Conservation (phyloP, 2,797 vertebrate species). For the Siniperca scherzeri region DNA sequence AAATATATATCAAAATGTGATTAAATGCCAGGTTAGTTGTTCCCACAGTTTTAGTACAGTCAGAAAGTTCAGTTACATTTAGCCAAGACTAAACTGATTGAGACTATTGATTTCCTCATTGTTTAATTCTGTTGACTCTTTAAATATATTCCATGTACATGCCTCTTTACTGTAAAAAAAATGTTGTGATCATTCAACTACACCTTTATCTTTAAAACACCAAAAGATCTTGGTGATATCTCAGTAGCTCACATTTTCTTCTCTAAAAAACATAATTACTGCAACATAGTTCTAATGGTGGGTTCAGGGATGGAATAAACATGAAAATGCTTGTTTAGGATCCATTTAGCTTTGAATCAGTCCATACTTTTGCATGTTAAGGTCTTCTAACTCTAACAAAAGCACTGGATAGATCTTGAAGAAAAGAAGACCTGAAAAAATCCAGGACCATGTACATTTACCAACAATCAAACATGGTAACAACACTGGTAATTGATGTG, state of each 20-base stretch:
- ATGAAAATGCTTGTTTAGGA: background rate
- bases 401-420: background rate
- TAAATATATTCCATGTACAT: background rate
- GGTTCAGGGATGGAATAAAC: background rate
- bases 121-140: background rate
- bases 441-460: background rate
- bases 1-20: background rate
- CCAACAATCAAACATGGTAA: background rate
- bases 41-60: background rate
- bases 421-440: background rate
- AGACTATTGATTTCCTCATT: background rate
- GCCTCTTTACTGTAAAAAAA: background rate
- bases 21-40: background rate
- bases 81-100: background rate
- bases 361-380: background rate
- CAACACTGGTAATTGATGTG: slow-evolving; percentile 7
- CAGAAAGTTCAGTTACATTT: background rate
- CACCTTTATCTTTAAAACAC: background rate
- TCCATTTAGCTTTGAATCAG: background rate
- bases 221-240: background rate
- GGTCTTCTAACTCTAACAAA: background rate
- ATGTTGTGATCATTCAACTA: background rate
- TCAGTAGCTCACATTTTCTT: background rate
- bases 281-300: background rate
- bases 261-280: background rate